Conservation (phyloP, 1,140 invertebrate genomes). For the Notospermus geniculatus region DNA sequence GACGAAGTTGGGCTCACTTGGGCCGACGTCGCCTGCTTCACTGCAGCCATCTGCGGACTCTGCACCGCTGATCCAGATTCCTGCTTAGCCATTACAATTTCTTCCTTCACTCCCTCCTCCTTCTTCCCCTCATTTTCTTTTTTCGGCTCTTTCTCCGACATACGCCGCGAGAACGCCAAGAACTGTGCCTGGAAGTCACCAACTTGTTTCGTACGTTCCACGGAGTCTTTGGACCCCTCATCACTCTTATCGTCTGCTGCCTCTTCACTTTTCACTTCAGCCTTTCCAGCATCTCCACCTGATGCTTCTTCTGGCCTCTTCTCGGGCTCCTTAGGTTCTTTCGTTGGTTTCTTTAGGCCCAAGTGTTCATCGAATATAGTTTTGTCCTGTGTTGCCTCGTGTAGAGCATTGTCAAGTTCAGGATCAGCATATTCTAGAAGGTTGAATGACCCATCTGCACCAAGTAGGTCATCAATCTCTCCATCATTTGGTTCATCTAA, state of each 20-base stretch:
- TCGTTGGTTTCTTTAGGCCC: constrained; percentile 45
- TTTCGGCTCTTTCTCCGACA: constrained; percentile 60
- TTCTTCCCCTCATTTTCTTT: constrained; percentile 17
- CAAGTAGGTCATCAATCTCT: constrained; percentile 51
- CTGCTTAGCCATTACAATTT: constrained; percentile 3
- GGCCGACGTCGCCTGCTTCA: neutral
- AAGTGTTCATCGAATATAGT: constrained; percentile 56
- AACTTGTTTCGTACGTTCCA: constrained; percentile 10
- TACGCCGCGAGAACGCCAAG: constrained; percentile 60
- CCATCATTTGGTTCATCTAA: neutral
- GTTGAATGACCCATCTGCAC: constrained; percentile 87
- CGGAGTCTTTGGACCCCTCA: neutral
- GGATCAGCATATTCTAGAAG: constrained; percentile 94
- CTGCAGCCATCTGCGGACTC: neutral
- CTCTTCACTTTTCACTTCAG: neutral
- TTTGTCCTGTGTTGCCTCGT: constrained; percentile 50
- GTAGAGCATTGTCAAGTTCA: constrained; percentile 71
- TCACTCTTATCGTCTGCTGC: neutral
- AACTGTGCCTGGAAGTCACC: constrained; percentile 55
- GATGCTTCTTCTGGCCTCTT: neutral
- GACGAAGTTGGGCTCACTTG: neutral
- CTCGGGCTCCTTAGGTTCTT: constrained; percentile 30
- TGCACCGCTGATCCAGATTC: constrained; percentile 1
- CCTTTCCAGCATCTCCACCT: constrained; percentile 1
- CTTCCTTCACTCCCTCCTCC: constrained; percentile 3